Percentiles rank a stretch among this genome's conserved stretches.
These are phyloP conservation scores for Phallusia fumigata DNA, from an alignment of 23 tunicate species.

Conservation along the genomic window DNA sequence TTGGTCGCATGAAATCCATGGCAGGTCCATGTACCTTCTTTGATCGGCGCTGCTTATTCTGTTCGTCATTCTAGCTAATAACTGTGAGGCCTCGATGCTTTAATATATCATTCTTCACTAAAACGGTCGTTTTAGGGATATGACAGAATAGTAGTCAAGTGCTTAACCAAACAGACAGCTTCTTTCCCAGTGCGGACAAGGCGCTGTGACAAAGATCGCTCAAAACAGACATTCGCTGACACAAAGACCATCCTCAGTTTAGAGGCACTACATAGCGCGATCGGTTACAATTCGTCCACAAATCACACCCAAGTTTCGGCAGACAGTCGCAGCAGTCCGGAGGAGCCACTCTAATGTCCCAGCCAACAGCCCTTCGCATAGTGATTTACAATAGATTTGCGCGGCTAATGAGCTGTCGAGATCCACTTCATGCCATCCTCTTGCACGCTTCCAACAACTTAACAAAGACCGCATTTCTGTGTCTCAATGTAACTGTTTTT, in stretches of 20 bases:
- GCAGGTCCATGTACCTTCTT: conserved; percentile 11
- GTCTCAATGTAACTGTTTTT: neutral
- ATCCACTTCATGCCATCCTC: conserved; percentile 7
- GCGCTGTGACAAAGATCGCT: neutral
- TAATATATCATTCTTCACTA: too few species aligned
- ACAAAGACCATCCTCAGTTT: neutral
- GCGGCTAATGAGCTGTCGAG: neutral
- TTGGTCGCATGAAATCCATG: conserved; percentile 35
- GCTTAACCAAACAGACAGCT: too few species aligned
- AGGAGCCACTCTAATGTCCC: neutral
- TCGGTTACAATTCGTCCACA: neutral
- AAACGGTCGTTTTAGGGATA: too few species aligned
- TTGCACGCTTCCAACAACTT: conserved; percentile 2
- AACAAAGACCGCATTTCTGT: neutral
- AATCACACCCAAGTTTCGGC: neutral
- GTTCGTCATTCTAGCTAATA: neutral
- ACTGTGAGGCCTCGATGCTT: too few species aligned
- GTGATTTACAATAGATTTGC: neutral
- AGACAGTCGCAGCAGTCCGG: neutral
- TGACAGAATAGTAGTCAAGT: too few species aligned
- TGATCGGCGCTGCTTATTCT: neutral
- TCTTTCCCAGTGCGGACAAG: too few species aligned
- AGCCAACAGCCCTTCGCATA: neutral
- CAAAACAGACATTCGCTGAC: conserved; percentile 1
- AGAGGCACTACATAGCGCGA: neutral